Percentiles rank a stretch among this genome's conserved stretches.
These are phyloP conservation scores for Eupeodes corollae DNA, from an alignment of 1,140 invertebrate genomes.

Conservation along the genomic window DNA sequence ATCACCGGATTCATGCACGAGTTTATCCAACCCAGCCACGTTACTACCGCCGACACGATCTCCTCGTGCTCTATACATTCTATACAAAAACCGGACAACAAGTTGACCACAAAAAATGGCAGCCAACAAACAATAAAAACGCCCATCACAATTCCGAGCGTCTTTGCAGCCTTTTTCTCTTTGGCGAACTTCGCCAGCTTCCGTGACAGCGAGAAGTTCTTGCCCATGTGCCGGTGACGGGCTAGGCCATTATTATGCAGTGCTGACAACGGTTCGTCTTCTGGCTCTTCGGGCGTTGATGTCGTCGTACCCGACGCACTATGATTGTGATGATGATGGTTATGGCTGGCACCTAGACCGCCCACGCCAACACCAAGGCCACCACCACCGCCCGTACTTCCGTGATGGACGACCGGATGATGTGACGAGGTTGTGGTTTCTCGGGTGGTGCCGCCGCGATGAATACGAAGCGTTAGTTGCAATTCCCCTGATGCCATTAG, in stretches of 20 bases:
- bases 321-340: conserved; percentile 32
- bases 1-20: conserved; percentile 97
- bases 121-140: conserved; percentile 97
- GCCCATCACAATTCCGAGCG: conserved; percentile 91
- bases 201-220: conserved; percentile 79
- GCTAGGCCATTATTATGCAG: conserved; percentile 63
- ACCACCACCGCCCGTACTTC: conserved; percentile 19
- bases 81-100: conserved; percentile 80
- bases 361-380: conserved; percentile 17
- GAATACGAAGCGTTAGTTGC: conserved; percentile 77
- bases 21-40: conserved; percentile 98
- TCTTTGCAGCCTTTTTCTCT: conserved; percentile 94
- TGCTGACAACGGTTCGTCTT: conserved; percentile 60
- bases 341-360: conserved; percentile 26
- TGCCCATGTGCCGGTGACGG: conserved; percentile 41
- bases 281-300: conserved; percentile 52
- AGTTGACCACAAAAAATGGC: conserved; percentile 96
- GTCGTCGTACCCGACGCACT: conserved; percentile 40
- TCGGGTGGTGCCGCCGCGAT: conserved; percentile 66
- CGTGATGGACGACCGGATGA: conserved; percentile 8
- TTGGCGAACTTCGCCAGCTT: conserved; percentile 87
- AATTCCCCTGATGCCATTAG: conserved; percentile 68
- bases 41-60: conserved; percentile 83
- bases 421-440: conserved; percentile 32
- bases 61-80: conserved; percentile 80